Evolutionary conservation across 2,888 invertebrate species (phyloP), one percentile per base, ranked within the genome.

Genomic region (Urechis unicinctus): DNA sequence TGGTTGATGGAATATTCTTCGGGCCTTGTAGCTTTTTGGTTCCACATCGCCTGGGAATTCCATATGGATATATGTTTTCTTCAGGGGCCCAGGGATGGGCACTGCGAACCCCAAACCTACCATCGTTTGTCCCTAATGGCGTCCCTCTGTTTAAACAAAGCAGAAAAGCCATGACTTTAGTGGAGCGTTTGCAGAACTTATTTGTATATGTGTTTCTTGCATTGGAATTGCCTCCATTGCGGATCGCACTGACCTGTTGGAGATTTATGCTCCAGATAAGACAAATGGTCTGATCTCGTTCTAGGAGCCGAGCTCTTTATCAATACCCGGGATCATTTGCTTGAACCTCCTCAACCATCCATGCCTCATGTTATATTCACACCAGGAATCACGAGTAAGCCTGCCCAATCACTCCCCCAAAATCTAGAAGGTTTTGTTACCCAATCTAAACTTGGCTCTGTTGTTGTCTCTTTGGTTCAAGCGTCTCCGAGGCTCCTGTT

Each of bases 381-480:
- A 41, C 66, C 65, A 13, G 61, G 63, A 17, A 28, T 64, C 3
- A 46, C 55, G 1, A 54, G 60, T 2, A 49, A 30, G 21, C 51
- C 60, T 3, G 50, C 61, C 0, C 53, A 56, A 25, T 53, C 55
- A 26, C 51, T 68, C 1, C 53, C 59, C 25, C 50, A 41, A 1
- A 52, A 61, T 5, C 46, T 64, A 17, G 43, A 57, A 26, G 24
- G 43, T 1, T 63, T 64, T 47, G 55, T 65, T 53, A 49, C 61
- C 29, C 47, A 48, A 1, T 58, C 63, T 1, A 55, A 45, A 25
- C 9, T 58, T 17, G 66, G 66, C 4, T 60, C 59, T 6, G 58
- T 68, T 2, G 25, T 67, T 5, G 63, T 62, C 13, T 59, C 65
- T 67, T 67, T 52, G 67, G 66, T 9, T 56, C 58, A 28, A 29